phyloP scores from a whole-genome alignment of 2,113 vertebrate genomes.

The Rhineura floridana region DNA sequence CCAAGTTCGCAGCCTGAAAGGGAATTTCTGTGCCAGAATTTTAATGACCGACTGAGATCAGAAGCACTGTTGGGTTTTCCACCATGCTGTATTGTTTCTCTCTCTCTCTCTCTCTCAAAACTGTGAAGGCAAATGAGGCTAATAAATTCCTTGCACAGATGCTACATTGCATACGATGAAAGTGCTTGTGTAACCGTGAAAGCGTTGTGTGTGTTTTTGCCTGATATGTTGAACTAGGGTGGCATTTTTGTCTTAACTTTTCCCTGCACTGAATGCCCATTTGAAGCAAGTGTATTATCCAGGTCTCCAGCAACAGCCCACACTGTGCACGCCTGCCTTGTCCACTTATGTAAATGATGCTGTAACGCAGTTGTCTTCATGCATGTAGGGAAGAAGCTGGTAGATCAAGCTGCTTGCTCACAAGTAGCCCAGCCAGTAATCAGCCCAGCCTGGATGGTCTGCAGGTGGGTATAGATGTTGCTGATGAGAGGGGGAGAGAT shows the following conservation, averaged over 20 bases:
- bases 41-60: constrained; percentile 32
- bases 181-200: background rate
- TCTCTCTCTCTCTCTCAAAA: background rate
- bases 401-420: no score
- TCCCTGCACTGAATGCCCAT: background rate
- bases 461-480: background rate
- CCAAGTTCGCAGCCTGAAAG: constrained; percentile 7
- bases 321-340: background rate
- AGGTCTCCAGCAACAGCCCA: background rate
- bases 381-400: no score
- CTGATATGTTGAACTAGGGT: background rate
- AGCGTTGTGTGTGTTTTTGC: background rate
- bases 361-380: no score
- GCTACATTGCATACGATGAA: background rate
- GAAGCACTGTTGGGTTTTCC: constrained; percentile 1
- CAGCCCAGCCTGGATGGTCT: no score
- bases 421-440: no score
- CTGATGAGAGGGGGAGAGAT: no score
- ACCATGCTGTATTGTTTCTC: background rate
- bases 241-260: no score
- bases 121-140: background rate
- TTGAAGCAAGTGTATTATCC: background rate
- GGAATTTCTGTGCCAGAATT: constrained; percentile 30
- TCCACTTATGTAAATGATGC: background rate
- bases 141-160: constrained; percentile 4